Evolutionary conservation across 2,888 invertebrate species (phyloP).

Genomic region (Heteropelma amictum): DNA sequence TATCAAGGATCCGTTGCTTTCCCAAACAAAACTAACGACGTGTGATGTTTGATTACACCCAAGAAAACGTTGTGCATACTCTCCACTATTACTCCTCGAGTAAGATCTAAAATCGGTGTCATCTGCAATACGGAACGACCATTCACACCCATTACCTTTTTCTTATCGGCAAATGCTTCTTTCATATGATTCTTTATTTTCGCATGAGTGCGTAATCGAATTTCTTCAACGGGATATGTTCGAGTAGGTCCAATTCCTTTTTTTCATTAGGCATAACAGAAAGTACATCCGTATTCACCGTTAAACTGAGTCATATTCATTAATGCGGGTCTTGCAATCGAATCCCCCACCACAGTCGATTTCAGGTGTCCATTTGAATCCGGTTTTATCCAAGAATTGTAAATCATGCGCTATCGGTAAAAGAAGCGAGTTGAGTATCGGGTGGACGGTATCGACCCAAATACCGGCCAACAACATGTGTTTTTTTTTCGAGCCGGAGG

Average conservation of each 20-base stretch:
- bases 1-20: conserved; percentile 8
- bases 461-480: conserved; percentile 39
- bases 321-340: conserved; percentile 34
- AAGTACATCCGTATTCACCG: conserved; percentile 40
- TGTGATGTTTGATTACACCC: conserved; percentile 27
- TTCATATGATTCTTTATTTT: not conserved
- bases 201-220: not conserved
- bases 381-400: not conserved
- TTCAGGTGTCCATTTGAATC: conserved; percentile 13
- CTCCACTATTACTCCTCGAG: conserved; percentile 26
- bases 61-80: conserved; percentile 38
- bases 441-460: conserved; percentile 42
- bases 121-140: not conserved
- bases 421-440: not conserved
- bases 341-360: conserved; percentile 3
- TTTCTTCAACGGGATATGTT: not conserved
- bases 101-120: conserved; percentile 15
- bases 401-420: not conserved
- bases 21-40: conserved; percentile 12
- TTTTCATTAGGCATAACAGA: conserved; percentile 30
- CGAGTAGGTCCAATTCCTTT: conserved; percentile 1
- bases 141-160: not conserved
- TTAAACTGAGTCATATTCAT: conserved; percentile 47
- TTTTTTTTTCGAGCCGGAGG: conserved; percentile 26
- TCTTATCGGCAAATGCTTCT: not conserved